These are phyloP conservation scores for Aleiodes sp. DNA, from an alignment of 1,140 invertebrate species.

Conservation along the genomic window DNA sequence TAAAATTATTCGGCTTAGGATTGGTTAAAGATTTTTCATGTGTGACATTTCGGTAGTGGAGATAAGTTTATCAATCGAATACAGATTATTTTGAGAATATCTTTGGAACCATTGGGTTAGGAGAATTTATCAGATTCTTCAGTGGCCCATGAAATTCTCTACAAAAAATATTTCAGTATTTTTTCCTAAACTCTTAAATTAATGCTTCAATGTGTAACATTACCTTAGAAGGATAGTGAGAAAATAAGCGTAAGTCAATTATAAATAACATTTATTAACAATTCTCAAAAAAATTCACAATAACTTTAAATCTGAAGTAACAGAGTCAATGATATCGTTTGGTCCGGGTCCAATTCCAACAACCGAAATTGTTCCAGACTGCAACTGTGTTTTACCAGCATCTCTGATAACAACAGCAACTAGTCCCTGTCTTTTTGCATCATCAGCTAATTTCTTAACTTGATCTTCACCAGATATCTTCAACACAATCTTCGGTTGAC, in stretches of 20 bases:
- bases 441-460: conserved; percentile 64
- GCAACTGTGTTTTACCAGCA: conserved; percentile 81
- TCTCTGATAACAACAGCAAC: conserved; percentile 74
- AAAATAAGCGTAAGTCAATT: background rate
- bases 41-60: no score
- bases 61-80: no score
- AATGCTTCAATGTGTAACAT: no score
- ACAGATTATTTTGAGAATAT: no score
- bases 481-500: conserved; percentile 82
- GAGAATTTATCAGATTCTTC: no score
- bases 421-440: conserved; percentile 70
- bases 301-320: conserved; percentile 78
- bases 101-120: no score
- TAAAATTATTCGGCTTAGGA: no score
- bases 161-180: no score
- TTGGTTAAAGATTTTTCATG: no score
- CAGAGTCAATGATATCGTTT: conserved; percentile 70
- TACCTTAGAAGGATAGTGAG: no score
- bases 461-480: conserved; percentile 67
- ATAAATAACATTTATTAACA: conserved; percentile 22
- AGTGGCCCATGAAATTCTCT: no score
- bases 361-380: conserved; percentile 74
- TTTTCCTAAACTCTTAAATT: no score
- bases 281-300: conserved; percentile 59
- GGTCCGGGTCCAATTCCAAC: conserved; percentile 80